Conservation (phyloP, 2,113 vertebrate genomes). For the Percopsis transmontana region DNA sequence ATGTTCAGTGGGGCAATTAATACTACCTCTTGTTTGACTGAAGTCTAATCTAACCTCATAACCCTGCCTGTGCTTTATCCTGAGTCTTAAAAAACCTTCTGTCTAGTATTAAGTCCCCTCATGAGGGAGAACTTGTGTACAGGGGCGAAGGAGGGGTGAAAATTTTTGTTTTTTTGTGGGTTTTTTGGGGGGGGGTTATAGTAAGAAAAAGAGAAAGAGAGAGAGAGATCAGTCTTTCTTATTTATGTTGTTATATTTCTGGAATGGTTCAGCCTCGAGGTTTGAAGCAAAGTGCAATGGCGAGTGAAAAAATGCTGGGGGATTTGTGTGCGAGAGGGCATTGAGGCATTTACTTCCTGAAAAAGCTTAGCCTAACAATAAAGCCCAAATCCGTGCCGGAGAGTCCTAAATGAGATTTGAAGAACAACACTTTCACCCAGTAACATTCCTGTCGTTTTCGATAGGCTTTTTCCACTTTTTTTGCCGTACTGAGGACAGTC, state of each 20-base stretch:
- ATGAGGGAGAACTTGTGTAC: neutral
- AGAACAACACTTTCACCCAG: slow-evolving; percentile 49
- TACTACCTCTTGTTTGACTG: slow-evolving; percentile 53
- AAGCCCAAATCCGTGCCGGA: slow-evolving; percentile 61
- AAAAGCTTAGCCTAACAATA: slow-evolving; percentile 66
- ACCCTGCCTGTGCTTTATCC: slow-evolving; percentile 41
- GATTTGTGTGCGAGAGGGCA: slow-evolving; percentile 59
- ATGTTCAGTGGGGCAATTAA: slow-evolving; percentile 67
- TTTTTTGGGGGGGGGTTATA: slow-evolving; percentile 1
- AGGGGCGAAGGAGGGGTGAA: slow-evolving; percentile 12
- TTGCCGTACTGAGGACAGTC: slow-evolving; percentile 12
- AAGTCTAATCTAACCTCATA: slow-evolving; percentile 51
- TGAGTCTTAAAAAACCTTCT: slow-evolving; percentile 34
- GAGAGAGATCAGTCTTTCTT: slow-evolving; percentile 26
- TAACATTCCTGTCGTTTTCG: slow-evolving; percentile 28
- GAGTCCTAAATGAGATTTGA: slow-evolving; percentile 52
- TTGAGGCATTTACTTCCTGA: slow-evolving; percentile 58
- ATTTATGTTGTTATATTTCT: slow-evolving; percentile 48
- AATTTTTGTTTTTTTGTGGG: neutral
- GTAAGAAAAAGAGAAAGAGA: slow-evolving; percentile 5
- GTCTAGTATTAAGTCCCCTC: slow-evolving; percentile 34
- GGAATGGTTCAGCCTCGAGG: slow-evolving; percentile 36
- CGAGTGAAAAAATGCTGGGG: slow-evolving; percentile 22
- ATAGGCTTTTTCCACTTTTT: slow-evolving; percentile 8
- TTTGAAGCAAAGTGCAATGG: slow-evolving; percentile 39